Evolutionary conservation across 2,113 vertebrate genomes (phyloP), one percentile per base, ranked within the genome.

Genomic region (Equus quagga): DNA sequence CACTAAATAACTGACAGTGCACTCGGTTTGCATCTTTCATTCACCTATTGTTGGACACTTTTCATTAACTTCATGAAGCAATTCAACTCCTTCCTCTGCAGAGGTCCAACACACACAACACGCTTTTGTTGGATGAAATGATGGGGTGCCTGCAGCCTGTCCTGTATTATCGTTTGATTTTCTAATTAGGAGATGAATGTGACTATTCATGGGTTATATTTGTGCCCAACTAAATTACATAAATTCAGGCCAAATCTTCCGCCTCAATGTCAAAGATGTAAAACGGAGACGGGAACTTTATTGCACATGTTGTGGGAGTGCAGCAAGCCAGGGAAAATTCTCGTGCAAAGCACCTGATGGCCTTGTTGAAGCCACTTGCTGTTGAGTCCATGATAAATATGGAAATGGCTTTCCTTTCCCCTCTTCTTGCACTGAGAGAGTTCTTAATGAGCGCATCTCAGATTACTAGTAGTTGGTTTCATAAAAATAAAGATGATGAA

Each of bases 241-340:
- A 91, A 98, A 98, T 98, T 98, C 94, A 97, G 95, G 97, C 79
- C 98, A 98, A 98, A 98, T 98, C 98, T 96, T 98, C 98, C 79
- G 60, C 81, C 94, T 98, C 98, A 98, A 95, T 95, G 97, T 98
- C 98, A 98, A 94, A 98, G 96, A 96, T 90, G 97, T 97, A 96
- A 98, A 98, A 98, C 0, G 14, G 97, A 96, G 85, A 87, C 75
- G 17, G 92, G 90, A 98, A 97, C 91, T 91, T 98, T 95, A 98
- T 0, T 93, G 98, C 91, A 94, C 93, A 81, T 49, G 90, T 70
- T 94, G 97, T 62, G 64, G 96, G 97, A 97, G 95, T 60, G 92
- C 96, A 97, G 94, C 83, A 96, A 91, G 92, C 91, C 96, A 13
- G 64, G 0, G 3, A 93, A 75, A 92, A 97, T 84, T 92, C 97